phyloP scores from a whole-genome alignment of 64 coral and sea anemone species.

The Platygyra sinensis region DNA sequence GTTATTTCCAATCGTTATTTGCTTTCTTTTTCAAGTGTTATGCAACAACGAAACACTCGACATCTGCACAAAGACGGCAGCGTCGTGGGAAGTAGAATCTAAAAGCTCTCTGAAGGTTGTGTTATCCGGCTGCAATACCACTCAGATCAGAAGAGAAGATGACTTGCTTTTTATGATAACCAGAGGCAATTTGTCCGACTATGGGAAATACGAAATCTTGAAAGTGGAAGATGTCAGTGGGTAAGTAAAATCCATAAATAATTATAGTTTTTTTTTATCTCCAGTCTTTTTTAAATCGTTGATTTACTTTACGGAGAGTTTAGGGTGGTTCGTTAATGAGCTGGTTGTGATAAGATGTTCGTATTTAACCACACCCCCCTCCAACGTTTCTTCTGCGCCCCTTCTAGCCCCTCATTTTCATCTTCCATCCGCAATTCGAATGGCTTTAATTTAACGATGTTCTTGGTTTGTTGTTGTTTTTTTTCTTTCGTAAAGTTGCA shows the following conservation, averaged over 20 bases:
- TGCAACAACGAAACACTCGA: neutral
- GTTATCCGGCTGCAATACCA: slow-evolving; percentile 8
- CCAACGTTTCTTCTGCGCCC: too few species aligned
- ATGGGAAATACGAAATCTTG: slow-evolving; percentile 57
- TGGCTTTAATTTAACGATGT: too few species aligned
- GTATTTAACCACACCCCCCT: too few species aligned
- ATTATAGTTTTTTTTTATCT: too few species aligned
- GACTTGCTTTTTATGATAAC: slow-evolving; percentile 47
- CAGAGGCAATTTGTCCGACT: neutral
- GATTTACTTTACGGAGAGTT: too few species aligned
- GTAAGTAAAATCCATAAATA: slow-evolving; percentile 21
- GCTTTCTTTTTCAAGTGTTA: neutral
- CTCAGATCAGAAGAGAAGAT: neutral
- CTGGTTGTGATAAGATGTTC: too few species aligned
- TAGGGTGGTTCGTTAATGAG: too few species aligned
- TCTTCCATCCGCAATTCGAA: too few species aligned
- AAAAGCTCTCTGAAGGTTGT: neutral
- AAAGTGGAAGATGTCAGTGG: slow-evolving; percentile 4
- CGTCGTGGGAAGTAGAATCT: neutral
- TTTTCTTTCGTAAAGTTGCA: slow-evolving; percentile 14
- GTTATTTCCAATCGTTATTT: neutral
- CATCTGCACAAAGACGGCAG: neutral
- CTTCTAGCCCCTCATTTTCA: too few species aligned
- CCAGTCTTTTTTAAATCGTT: too few species aligned
- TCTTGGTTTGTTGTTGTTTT: too few species aligned